Evolutionary conservation across 2,888 invertebrate species (phyloP).

Genomic region (Bugula neritina): DNA sequence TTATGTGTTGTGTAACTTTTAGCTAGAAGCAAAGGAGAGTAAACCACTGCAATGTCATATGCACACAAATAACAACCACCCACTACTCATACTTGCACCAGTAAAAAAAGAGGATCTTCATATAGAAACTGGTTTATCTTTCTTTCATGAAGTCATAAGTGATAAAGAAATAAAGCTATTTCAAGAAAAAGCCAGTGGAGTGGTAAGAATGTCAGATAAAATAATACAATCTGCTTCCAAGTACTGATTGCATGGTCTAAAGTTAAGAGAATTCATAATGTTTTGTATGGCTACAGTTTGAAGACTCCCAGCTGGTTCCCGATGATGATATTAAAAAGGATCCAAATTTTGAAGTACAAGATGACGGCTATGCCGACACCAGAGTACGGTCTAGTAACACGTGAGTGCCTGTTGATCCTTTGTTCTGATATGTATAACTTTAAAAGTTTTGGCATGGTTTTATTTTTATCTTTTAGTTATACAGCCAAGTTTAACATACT

Average conservation of each 20-base stretch:
- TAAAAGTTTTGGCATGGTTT: too few relatives aligned
- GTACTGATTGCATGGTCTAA: too few relatives aligned
- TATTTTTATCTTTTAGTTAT: too few relatives aligned
- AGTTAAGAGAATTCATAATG: too few relatives aligned
- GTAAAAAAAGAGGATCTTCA: conserved; percentile 3
- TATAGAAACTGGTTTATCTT: conserved; percentile 11
- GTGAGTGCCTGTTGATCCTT: neutral
- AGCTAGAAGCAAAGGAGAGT: neutral
- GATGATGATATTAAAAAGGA: conserved; percentile 12
- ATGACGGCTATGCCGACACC: conserved; percentile 3
- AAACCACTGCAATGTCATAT: neutral
- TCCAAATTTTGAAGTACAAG: neutral
- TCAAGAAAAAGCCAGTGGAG: neutral
- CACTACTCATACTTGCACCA: conserved; percentile 8
- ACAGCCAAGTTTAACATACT: too few relatives aligned
- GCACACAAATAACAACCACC: conserved; percentile 22
- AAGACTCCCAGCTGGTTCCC: conserved; percentile 19
- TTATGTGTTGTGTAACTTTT: too few relatives aligned
- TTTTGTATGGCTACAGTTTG: too few relatives aligned
- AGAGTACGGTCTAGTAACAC: conserved; percentile 17
- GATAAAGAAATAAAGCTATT: conserved; percentile 10
- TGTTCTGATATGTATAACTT: too few relatives aligned
- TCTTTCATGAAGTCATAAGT: conserved; percentile 4
- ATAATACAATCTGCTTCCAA: too few relatives aligned
- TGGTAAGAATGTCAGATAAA: too few relatives aligned